Conservation (phyloP, 1,140 invertebrate genomes). For the Cydia pomonella region DNA sequence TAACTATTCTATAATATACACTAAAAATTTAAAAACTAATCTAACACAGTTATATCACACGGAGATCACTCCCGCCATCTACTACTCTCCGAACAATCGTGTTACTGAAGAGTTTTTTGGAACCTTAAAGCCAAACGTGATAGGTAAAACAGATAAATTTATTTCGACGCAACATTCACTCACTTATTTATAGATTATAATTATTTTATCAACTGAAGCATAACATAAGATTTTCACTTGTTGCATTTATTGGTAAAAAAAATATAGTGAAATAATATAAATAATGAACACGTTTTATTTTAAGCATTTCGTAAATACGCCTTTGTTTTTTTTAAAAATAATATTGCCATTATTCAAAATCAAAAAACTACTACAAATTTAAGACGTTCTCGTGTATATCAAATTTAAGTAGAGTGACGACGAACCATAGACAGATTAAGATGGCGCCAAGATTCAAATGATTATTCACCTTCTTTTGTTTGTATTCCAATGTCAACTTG, state of each 20-base stretch:
- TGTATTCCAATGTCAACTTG: slow-evolving; percentile 31
- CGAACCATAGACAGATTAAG: slow-evolving; percentile 18
- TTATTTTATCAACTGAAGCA: neutral
- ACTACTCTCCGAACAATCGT: slow-evolving; percentile 47
- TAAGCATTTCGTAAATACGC: neutral
- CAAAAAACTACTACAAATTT: neutral
- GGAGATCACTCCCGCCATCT: slow-evolving; percentile 79
- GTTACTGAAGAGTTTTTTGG: neutral
- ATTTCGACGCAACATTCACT: neutral
- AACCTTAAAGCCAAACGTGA: neutral
- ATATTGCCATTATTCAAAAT: slow-evolving; percentile 37
- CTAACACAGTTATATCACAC: slow-evolving; percentile 77
- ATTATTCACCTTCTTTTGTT: slow-evolving; percentile 38
- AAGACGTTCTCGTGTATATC: neutral
- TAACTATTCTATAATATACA: slow-evolving; percentile 70
- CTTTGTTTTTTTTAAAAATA: neutral
- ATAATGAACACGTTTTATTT: neutral
- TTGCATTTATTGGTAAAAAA: too few species aligned
- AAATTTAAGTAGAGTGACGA: neutral
- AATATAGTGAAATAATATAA: too few species aligned
- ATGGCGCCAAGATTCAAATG: slow-evolving; percentile 41
- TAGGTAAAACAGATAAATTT: neutral
- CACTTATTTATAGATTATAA: neutral
- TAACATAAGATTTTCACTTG: too few species aligned
- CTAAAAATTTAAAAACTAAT: slow-evolving; percentile 76